phyloP scores from a whole-genome alignment of 2,888 invertebrate species.

The Antitype chi region DNA sequence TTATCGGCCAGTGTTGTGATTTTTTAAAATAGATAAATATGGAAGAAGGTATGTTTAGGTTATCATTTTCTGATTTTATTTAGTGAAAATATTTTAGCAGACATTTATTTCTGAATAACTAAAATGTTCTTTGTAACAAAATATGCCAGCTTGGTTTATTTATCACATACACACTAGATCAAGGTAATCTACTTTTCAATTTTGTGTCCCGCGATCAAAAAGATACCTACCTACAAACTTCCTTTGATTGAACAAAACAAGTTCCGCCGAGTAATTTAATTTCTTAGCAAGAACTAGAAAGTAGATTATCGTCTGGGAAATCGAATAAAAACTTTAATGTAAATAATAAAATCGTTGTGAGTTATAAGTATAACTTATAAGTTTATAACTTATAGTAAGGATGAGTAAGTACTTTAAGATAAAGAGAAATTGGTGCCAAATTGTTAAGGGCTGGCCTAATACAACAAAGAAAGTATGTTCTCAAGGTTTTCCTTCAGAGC shows the following conservation, averaged over 20 bases:
- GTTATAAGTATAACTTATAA: not conserved
- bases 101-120: slow-evolving; percentile 1
- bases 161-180: slow-evolving; percentile 40
- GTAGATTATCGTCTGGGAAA: slow-evolving; percentile 22
- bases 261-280: slow-evolving; percentile 18
- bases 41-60: slow-evolving; percentile 71
- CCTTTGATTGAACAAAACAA: slow-evolving; percentile 27
- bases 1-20: slow-evolving; percentile 37
- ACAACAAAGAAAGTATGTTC: not conserved
- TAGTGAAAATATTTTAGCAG: not conserved
- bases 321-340: slow-evolving; percentile 23
- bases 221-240: slow-evolving; percentile 3
- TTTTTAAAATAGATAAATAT: slow-evolving; percentile 59
- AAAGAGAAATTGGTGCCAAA: slow-evolving; percentile 11
- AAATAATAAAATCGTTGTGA: slow-evolving; percentile 8
- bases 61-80: slow-evolving; percentile 12
- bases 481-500: not conserved
- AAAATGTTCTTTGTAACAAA: slow-evolving; percentile 1
- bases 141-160: slow-evolving; percentile 9
- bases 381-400: not conserved
- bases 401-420: not conserved
- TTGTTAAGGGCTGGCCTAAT: not conserved
- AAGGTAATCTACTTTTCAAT: slow-evolving; percentile 63
- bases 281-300: slow-evolving; percentile 26
- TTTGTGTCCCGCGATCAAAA: slow-evolving; percentile 31